Percentiles rank a stretch among this genome's conserved stretches.
Evolutionary conservation across 2,888 invertebrate genomes (phyloP).

Genomic region (Palloptera scutellata): DNA sequence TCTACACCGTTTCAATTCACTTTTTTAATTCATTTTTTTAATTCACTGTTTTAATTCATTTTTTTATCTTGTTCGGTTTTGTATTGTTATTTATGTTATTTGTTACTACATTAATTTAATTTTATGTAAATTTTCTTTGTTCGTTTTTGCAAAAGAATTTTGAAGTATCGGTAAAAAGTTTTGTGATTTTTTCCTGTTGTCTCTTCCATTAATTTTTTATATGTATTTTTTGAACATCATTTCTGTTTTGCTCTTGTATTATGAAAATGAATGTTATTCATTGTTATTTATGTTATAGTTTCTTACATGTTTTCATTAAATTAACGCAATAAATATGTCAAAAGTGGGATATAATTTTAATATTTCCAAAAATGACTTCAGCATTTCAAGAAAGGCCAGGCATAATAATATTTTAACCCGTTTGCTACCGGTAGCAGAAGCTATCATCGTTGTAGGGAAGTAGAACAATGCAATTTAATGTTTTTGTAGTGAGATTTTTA

Average conservation of each 20-base stretch:
- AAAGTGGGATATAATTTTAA: no score
- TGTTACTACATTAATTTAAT: background rate
- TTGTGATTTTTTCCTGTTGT: background rate
- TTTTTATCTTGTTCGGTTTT: background rate
- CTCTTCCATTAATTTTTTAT: constrained; percentile 9
- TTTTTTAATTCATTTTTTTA: background rate
- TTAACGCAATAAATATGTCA: background rate
- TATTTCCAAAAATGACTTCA: no score
- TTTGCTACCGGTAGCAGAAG: no score
- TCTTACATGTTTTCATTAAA: constrained; percentile 5
- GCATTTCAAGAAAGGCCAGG: no score
- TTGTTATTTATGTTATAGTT: constrained; percentile 6
- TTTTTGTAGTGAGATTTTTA: no score
- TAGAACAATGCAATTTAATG: no score
- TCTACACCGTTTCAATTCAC: background rate
- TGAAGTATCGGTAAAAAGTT: background rate
- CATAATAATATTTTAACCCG: no score
- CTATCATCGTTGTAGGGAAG: no score
- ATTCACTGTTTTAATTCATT: background rate
- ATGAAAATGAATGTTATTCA: constrained; percentile 26
- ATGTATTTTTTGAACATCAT: background rate
- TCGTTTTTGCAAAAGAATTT: background rate
- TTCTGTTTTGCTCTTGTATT: constrained; percentile 25
- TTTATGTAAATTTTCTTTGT: background rate
- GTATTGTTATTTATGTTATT: background rate